phyloP scores from a whole-genome alignment of 2,113 vertebrate genomes.

The Cyprinus carpio region DNA sequence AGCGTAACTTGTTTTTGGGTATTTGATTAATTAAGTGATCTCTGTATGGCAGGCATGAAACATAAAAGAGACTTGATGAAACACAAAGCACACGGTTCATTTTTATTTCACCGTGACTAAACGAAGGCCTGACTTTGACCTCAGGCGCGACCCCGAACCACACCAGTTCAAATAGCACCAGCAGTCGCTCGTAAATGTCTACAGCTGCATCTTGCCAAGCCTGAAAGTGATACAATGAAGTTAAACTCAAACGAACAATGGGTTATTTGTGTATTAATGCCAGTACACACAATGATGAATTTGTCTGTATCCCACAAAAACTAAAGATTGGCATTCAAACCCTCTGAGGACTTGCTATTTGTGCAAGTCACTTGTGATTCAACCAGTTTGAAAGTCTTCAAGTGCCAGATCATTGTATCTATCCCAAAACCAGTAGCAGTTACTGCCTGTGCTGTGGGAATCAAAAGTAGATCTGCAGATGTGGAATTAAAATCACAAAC shows the following conservation, averaged over 20 bases:
- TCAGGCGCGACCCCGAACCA: constrained; percentile 51
- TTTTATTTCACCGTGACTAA: background rate
- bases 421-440: too few relatives aligned
- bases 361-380: too few relatives aligned
- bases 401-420: too few relatives aligned
- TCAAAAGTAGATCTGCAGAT: too few relatives aligned
- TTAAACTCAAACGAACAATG: too few relatives aligned
- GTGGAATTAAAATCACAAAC: too few relatives aligned
- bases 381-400: too few relatives aligned
- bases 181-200: constrained; percentile 92
- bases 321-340: too few relatives aligned
- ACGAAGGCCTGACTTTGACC: constrained; percentile 84
- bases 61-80: background rate
- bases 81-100: background rate
- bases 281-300: background rate
- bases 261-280: background rate
- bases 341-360: too few relatives aligned
- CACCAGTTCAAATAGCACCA: constrained; percentile 54
- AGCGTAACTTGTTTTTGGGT: too few relatives aligned
- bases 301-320: background rate
- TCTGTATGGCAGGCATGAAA: background rate
- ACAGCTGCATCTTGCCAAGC: constrained; percentile 77
- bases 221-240: constrained; percentile 64
- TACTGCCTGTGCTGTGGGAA: too few relatives aligned
- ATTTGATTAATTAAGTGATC: too few relatives aligned